A percentile compares a stretch with the other conserved stretches of the same genome.
phyloP scores from a whole-genome alignment of 2,797 vertebrate genomes.

The Myotis vivesi region DNA sequence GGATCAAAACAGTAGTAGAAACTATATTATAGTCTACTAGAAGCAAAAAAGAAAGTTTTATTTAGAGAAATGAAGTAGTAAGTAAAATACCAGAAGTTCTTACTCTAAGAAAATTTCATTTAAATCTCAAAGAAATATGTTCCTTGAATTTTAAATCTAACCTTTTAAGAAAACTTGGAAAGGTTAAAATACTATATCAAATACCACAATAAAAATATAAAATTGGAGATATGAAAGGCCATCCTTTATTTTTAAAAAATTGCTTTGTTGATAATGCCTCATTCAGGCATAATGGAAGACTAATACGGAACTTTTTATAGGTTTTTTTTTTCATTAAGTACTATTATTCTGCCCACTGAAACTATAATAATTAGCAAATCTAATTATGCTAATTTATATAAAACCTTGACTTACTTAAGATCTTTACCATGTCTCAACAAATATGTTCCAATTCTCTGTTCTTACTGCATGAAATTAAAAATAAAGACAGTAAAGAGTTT shows the following conservation, averaged over 20 bases:
- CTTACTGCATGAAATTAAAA: slow-evolving; percentile 38
- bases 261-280: slow-evolving; percentile 31
- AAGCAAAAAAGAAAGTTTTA: slow-evolving; percentile 48
- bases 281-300: not conserved
- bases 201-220: slow-evolving; percentile 65
- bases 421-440: slow-evolving; percentile 36
- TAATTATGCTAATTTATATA: slow-evolving; percentile 34
- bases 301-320: not conserved
- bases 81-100: slow-evolving; percentile 65
- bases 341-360: slow-evolving; percentile 43
- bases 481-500: slow-evolving; percentile 26
- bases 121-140: slow-evolving; percentile 67
- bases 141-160: slow-evolving; percentile 77
- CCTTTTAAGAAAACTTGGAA: slow-evolving; percentile 71
- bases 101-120: slow-evolving; percentile 62
- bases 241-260: slow-evolving; percentile 53
- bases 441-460: not conserved
- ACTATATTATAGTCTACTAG: not conserved
- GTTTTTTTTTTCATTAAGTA: not conserved
- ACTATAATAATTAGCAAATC: slow-evolving; percentile 53
- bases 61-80: slow-evolving; percentile 63
- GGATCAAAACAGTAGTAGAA: not conserved
- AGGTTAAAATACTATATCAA: slow-evolving; percentile 76
- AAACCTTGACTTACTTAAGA: slow-evolving; percentile 43
- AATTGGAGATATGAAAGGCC: slow-evolving; percentile 61